Conservation (phyloP, 2,888 invertebrate genomes). For the Mantis religiosa region DNA sequence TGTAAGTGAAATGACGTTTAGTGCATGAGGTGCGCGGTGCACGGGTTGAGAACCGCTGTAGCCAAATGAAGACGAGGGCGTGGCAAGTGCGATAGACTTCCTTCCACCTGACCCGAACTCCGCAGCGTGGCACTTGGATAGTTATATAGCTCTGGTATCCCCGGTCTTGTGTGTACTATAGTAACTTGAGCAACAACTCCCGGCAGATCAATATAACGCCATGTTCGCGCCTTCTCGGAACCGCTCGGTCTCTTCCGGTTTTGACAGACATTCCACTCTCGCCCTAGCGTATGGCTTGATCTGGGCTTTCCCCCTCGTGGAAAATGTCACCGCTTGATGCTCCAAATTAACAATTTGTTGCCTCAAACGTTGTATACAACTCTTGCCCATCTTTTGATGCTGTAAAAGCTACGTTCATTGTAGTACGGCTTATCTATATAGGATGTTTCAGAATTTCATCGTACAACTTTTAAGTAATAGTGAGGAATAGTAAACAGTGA, state of each 20-base stretch:
- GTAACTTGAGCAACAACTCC: neutral
- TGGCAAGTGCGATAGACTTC: neutral
- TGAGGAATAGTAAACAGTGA: no score
- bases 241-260: neutral
- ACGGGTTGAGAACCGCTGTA: neutral
- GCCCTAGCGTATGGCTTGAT: neutral
- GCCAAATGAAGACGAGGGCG: neutral
- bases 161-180: neutral
- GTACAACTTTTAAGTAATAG: no score
- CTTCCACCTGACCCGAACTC: neutral
- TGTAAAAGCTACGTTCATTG: no score
- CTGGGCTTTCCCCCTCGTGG: neutral
- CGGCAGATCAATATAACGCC: constrained; percentile 5
- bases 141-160: neutral
- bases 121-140: neutral
- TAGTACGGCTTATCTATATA: no score
- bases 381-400: neutral
- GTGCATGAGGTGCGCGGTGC: no score
- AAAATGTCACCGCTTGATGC: neutral
- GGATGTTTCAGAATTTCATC: no score
- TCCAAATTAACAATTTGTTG: neutral
- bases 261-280: neutral
- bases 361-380: no score
- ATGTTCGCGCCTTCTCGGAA: neutral
- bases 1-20: no score